Evolutionary conservation across 2,113 vertebrate genomes (phyloP), one percentile per base, ranked within the genome.

Genomic region (Leptobrachium leishanense): DNA sequence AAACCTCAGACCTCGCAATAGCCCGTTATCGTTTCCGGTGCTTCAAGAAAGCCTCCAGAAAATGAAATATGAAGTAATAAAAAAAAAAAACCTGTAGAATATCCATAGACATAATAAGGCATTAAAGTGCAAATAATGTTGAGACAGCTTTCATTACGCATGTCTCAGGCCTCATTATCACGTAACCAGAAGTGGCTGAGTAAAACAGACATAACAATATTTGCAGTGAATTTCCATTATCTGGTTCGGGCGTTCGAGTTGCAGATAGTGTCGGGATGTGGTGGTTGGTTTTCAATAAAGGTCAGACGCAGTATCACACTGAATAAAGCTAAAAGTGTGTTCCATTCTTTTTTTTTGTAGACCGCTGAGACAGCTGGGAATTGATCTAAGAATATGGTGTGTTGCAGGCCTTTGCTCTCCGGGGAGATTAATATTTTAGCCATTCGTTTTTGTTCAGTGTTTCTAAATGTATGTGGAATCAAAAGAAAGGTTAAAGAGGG

Each of bases 51-150:
- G 79, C 71, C 81, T 84, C 80, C 63, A 83, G 76, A 81, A 72
- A 88, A 85, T 81, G 6, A 55, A 85, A 79, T 39, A 0, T 71
- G 31, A 74, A 83, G 4, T 31, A 31, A 31, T 31, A 41, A 15
- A 46, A 31, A 82, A 76, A 73, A 80, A 55, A 13, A 71, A 84
- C 84, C 77, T 89, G 87, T 84, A 90, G 85, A 88, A 86, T 92
- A 93, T 90, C 92, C 90, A 89, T 85, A 90, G 91, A 95, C 94
- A 95, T 97, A 96, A 97, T 92, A 89, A 92, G 93, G 93, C 93
- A 94, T 96, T 95, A 95, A 94, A 94, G 92, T 94, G 94, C 93
- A 95, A 95, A 96, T 96, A 95, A 94, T 92, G 94, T 94, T 94
- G 92, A 92, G 95, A 95, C 96, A 95, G 95, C 94, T 95, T 93